Evolutionary conservation across 64 coral and sea anemone species (phyloP).

Genomic region (Montipora efflorescens): DNA sequence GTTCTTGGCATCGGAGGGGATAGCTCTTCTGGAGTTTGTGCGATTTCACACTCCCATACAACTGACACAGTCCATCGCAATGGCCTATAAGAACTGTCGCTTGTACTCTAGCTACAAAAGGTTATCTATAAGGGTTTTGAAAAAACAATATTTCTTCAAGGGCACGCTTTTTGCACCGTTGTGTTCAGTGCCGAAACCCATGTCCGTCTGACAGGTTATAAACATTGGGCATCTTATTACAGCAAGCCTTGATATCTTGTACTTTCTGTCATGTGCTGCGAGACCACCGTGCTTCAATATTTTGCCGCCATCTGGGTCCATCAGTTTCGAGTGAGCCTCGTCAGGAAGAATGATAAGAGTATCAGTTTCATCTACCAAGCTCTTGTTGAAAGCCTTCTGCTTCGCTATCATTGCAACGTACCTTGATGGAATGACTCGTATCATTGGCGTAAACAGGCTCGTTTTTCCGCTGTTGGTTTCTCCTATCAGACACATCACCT

Average conservation of each 20-base stretch:
- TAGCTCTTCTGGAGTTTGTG: neutral
- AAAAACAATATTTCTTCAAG: neutral
- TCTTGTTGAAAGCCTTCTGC: constrained; percentile 23
- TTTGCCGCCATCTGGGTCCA: constrained; percentile 41
- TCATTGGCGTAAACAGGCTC: constrained; percentile 4
- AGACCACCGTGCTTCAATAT: constrained; percentile 34
- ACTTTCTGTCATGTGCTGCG: neutral
- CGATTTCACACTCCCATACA: neutral
- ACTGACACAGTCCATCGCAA: constrained; percentile 5
- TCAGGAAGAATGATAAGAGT: constrained; percentile 20
- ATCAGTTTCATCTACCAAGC: neutral
- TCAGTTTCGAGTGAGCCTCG: neutral
- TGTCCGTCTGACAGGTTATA: neutral
- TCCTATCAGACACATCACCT: constrained; percentile 34
- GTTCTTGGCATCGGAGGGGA: neutral
- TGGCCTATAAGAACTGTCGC: neutral
- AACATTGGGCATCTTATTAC: constrained; percentile 20
- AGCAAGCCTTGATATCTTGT: neutral
- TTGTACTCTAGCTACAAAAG: too few species aligned
- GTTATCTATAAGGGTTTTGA: constrained; percentile 9
- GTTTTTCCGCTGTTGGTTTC: constrained; percentile 29
- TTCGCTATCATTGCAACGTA: constrained; percentile 2
- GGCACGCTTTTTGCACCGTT: neutral
- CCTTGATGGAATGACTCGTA: neutral
- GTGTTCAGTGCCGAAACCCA: constrained; percentile 13